phyloP scores from a whole-genome alignment of 1,140 invertebrate genomes.

The Danaus plexippus region DNA sequence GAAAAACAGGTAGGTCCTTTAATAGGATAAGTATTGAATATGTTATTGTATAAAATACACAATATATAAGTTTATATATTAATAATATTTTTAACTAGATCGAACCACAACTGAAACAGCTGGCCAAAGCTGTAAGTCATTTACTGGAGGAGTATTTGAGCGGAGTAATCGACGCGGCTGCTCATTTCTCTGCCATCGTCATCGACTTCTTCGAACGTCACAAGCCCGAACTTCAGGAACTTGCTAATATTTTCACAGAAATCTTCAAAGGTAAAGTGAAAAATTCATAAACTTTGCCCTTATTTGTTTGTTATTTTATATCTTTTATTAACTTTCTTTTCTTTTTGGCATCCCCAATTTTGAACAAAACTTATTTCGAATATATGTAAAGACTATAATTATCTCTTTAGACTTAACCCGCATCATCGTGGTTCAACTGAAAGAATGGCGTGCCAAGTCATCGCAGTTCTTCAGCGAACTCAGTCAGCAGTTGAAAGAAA shows the following conservation, averaged over 20 bases:
- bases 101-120: constrained; percentile 73
- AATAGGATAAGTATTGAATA: neutral
- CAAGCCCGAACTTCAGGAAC: constrained; percentile 77
- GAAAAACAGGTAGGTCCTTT: constrained; percentile 38
- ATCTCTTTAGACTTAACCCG: constrained; percentile 41
- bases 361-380: too few species aligned
- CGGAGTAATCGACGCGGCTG: constrained; percentile 59
- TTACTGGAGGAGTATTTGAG: constrained; percentile 63
- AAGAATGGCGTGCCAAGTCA: constrained; percentile 67
- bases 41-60: neutral
- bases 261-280: constrained; percentile 21
- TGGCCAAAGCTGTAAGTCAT: constrained; percentile 64
- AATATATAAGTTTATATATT: neutral
- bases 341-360: too few species aligned
- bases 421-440: constrained; percentile 45
- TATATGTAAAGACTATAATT: too few species aligned
- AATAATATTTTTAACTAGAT: constrained; percentile 38
- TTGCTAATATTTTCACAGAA: constrained; percentile 67
- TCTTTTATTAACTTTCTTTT: too few species aligned
- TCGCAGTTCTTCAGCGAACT: constrained; percentile 62
- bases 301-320: too few species aligned
- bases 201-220: constrained; percentile 72
- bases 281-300: too few species aligned
- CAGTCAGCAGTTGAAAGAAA: constrained; percentile 71
- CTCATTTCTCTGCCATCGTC: constrained; percentile 69